These are phyloP conservation scores for Pentalonia nigronervosa DNA, from an alignment of 1,140 invertebrate species.

Conservation along the genomic window DNA sequence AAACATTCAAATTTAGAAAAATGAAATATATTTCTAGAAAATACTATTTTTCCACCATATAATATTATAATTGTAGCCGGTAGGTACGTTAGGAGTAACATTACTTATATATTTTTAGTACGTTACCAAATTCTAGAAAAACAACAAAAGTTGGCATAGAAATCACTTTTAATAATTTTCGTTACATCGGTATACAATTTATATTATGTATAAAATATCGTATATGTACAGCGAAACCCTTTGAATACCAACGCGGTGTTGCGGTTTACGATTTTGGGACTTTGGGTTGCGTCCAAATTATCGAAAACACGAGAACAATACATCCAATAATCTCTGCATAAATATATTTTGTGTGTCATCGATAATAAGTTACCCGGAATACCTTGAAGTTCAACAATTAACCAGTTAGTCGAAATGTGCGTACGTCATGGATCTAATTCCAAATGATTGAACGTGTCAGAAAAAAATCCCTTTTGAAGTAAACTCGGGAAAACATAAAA, in stretches of 20 bases:
- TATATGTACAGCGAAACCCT: background rate
- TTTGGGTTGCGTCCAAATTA: background rate
- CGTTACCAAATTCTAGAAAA: background rate
- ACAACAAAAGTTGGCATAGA: background rate
- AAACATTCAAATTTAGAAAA: background rate
- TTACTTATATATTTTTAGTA: background rate
- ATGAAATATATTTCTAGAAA: background rate
- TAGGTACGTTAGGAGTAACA: background rate
- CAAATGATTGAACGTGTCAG: background rate
- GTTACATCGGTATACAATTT: background rate
- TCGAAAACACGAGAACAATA: constrained; percentile 3
- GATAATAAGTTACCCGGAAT: background rate
- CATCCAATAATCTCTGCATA: background rate
- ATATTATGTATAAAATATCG: background rate
- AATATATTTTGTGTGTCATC: background rate
- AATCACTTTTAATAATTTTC: background rate
- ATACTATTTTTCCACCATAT: background rate
- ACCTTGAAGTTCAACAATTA: background rate
- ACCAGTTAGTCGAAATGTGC: background rate
- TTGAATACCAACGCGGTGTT: background rate
- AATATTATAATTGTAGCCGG: background rate
- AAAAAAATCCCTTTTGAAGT: background rate
- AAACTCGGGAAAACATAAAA: background rate
- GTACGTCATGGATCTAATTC: background rate
- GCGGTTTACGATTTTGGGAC: background rate